Evolutionary conservation across 2,888 invertebrate genomes (phyloP), one percentile per base, ranked within the genome.

Genomic region (Pedicia rivosa): DNA sequence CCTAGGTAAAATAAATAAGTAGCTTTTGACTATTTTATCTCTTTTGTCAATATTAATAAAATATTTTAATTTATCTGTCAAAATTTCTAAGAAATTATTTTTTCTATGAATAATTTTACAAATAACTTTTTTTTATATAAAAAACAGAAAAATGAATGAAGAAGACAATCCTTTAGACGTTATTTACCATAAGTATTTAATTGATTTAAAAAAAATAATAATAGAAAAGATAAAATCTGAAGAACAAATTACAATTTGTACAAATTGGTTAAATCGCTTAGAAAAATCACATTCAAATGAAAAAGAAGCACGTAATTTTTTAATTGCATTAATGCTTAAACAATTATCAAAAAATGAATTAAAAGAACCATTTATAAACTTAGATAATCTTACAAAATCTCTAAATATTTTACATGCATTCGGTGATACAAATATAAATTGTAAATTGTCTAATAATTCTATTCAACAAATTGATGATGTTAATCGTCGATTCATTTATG

Each of bases 241-340:
- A 24, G n/a, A 24, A 24, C 8, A 24, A 10, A 24, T 24, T 5
- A 10, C 8, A 3, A 24, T 24, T 5, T 19, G 42, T 39, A 4
- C 28, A 20, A 12, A 53, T 46, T 59, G 59, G 59, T 37, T 59
- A 8, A 46, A 54, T 19, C 46, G 50, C 13, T 52, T 59, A 26
- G 48, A 50, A 24, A 36, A 43, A 2, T 47, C 50, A 0, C 35
- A 42, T 1, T 38, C 42, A 4, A 38, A 44, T 0, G 54, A 59
- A 17, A 54, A 52, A 40, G 40, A 54, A 26, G 46, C 48, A 2
- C 45, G 59, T 5, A 58, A 58, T 40, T 51, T 44, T 14, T 42
- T 59, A 39, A 48, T 56, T 9, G 35, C 52, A 8, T 42, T 53
- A 3, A 38, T 59, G 43, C 52, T 53, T 30, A 45, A 51, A 9